Conservation (phyloP, 2,888 invertebrate genomes). For the Epinotia brunnichana region DNA sequence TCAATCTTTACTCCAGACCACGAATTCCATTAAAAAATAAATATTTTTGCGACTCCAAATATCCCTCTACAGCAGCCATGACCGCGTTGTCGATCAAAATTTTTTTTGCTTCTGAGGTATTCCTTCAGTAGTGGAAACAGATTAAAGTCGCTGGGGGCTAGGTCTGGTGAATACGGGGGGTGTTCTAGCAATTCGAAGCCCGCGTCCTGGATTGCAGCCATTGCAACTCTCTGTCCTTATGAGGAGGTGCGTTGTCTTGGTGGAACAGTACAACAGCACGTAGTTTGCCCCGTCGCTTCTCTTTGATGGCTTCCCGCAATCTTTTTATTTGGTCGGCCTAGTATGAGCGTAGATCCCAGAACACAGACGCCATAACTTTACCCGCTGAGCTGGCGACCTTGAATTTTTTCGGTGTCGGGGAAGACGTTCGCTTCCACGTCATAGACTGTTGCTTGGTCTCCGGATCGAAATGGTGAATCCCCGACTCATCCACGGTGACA, state of each 20-base stretch:
- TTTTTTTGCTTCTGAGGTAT: constrained; percentile 6
- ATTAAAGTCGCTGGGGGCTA: constrained; percentile 8
- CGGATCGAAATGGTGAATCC: constrained; percentile 2
- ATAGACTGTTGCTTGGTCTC: constrained; percentile 45
- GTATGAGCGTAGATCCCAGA: constrained; percentile 9
- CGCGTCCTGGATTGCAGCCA: constrained; percentile 10
- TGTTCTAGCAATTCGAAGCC: constrained; percentile 12
- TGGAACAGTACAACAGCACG: not conserved
- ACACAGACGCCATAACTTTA: constrained; percentile 20
- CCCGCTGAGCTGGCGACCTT: constrained; percentile 1
- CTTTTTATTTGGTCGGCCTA: constrained; percentile 12
- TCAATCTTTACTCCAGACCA: constrained; percentile 1
- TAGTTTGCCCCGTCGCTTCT: not conserved
- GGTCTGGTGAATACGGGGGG: constrained; percentile 1
- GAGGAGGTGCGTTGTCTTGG: not conserved
- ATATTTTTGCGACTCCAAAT: constrained; percentile 1
- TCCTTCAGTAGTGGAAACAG: constrained; percentile 5
- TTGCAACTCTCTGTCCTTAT: constrained; percentile 15
- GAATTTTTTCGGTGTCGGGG: constrained; percentile 45
- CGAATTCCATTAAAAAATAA: constrained; percentile 15
- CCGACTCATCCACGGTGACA: not conserved
- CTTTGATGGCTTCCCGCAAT: constrained; percentile 14
- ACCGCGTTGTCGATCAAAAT: not conserved
- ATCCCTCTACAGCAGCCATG: not conserved
- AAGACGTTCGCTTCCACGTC: constrained; percentile 45